Conservation (phyloP, 2,113 vertebrate genomes). For the Hippocampus guttulatus region DNA sequence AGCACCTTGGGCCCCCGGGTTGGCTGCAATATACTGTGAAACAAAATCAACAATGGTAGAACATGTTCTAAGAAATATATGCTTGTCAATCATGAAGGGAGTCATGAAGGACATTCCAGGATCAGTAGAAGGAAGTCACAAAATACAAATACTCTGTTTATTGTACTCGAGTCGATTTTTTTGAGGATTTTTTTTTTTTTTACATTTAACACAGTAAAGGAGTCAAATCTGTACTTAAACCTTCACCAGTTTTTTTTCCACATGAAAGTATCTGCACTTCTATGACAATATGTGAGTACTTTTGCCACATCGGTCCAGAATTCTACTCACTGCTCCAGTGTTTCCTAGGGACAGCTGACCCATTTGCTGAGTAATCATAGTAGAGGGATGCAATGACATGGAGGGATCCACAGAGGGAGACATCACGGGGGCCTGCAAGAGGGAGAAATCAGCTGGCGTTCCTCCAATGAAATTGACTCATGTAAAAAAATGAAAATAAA, state of each 20-base stretch:
- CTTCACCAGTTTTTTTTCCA: not conserved
- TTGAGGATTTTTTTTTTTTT: too few relatives aligned
- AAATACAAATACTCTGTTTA: not conserved
- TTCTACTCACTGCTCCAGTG: conserved; percentile 81
- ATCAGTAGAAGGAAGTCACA: not conserved
- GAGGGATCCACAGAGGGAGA: conserved; percentile 83
- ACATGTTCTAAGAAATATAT: not conserved
- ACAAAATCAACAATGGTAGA: conserved; percentile 4
- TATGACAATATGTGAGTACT: not conserved
- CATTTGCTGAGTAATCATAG: conserved; percentile 98
- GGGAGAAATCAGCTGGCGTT: not conserved
- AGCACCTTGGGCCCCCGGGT: conserved; percentile 91
- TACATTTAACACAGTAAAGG: too few relatives aligned
- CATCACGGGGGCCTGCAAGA: conserved; percentile 66
- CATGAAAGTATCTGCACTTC: not conserved
- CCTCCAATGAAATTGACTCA: not conserved
- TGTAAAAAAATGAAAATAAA: not conserved
- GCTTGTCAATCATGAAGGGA: not conserved
- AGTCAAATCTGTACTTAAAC: not conserved
- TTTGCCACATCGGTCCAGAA: conserved; percentile 3
- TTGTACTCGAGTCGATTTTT: not conserved
- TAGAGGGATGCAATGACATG: conserved; percentile 94
- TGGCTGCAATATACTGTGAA: conserved; percentile 90
- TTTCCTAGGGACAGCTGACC: conserved; percentile 94
- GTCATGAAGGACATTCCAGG: conserved; percentile 1